These are phyloP conservation scores for Odobenus rosmarus DNA, from an alignment of 2,113 vertebrate genomes.

Conservation along the genomic window DNA sequence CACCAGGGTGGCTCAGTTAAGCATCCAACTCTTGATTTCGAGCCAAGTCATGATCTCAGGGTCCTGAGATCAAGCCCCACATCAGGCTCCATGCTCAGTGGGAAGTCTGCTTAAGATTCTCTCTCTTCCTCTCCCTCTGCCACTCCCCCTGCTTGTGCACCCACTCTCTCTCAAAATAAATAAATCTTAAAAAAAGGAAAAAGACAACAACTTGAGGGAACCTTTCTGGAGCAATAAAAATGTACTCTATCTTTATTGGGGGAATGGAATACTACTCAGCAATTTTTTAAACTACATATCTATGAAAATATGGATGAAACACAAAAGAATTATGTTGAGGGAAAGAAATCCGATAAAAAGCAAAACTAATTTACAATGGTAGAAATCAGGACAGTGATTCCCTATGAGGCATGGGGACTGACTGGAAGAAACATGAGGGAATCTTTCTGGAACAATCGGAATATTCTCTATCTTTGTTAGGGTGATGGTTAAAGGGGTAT, in stretches of 20 bases:
- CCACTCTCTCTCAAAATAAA: background rate
- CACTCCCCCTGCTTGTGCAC: too few relatives aligned
- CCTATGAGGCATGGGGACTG: background rate
- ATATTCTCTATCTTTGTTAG: background rate
- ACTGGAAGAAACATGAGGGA: background rate
- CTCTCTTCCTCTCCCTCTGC: background rate
- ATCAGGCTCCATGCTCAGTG: background rate
- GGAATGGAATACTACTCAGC: background rate
- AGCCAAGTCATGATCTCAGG: background rate
- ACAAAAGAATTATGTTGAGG: background rate
- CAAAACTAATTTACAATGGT: background rate
- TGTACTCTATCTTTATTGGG: background rate
- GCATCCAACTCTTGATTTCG: background rate
- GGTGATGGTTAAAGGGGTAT: background rate
- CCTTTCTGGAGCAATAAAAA: background rate
- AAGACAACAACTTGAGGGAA: background rate
- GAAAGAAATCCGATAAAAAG: background rate
- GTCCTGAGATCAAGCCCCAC: background rate
- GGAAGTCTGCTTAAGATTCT: background rate
- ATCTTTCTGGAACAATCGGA: background rate
- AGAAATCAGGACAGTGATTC: background rate
- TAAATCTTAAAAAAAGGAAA: background rate
- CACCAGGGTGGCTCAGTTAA: background rate
- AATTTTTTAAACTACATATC: background rate
- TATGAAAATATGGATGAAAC: background rate